Conservation (phyloP, 1,140 invertebrate species). For the Gryllus bimaculatus region DNA sequence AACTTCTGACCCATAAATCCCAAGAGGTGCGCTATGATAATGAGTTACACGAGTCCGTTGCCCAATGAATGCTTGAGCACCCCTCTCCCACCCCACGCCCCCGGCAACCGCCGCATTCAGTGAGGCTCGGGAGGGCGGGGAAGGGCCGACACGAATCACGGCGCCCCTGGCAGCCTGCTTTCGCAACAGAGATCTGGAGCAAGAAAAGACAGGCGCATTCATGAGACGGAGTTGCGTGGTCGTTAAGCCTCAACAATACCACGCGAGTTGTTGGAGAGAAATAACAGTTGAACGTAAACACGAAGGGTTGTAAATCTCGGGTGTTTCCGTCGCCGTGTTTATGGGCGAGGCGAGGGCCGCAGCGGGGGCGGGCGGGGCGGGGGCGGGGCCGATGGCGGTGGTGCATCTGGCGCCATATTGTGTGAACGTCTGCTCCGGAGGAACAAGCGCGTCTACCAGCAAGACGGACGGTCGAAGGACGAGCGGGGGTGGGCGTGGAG, state of each 20-base stretch:
- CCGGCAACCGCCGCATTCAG: neutral
- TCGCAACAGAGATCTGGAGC: neutral
- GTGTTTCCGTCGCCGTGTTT: neutral
- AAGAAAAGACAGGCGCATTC: neutral
- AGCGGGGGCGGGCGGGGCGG: neutral
- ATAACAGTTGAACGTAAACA: slow-evolving; percentile 5
- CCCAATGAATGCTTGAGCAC: neutral
- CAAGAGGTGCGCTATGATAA: neutral
- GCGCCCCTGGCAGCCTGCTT: neutral
- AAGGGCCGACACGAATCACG: neutral
- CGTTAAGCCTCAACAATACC: slow-evolving; percentile 1
- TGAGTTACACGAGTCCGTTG: neutral
- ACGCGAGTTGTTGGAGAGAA: neutral
- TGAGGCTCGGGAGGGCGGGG: too few species aligned
- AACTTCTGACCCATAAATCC: neutral
- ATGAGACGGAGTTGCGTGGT: neutral
- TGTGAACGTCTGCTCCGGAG: neutral
- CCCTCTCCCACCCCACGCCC: too few species aligned
- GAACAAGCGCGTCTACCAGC: neutral
- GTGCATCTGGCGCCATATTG: neutral
- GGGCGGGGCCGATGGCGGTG: neutral
- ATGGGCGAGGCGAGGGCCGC: neutral
- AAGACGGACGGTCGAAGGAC: neutral
- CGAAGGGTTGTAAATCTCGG: neutral
- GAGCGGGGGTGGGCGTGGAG: too few species aligned